Base-by-base conservation (phyloP, 1,140 invertebrate species). In the Hydropsyche tenuis region DNA sequence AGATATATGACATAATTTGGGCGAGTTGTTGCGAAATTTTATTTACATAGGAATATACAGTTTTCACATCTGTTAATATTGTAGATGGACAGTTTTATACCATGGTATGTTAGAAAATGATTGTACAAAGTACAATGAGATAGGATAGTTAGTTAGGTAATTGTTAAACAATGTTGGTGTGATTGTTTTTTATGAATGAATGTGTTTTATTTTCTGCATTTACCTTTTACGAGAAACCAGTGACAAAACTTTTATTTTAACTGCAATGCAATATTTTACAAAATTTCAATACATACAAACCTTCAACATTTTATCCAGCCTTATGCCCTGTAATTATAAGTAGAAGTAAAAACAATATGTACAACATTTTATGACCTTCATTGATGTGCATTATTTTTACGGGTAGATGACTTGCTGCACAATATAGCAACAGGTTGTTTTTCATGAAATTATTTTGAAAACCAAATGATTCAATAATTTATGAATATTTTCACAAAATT, bases 61-160 rank as follows among this genome's bases (percentile, higher is more conserved):
- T 75, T 75, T 75, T 77, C 76, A 77, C 69, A 64, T 77, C 73
- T 78, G 74, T 78, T 78, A 76, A 74, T 76, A 74, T 69, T 75
- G 73, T 78, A 78, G 76, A 78, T 78, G 77, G 77, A 75, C 77
- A 78, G 77, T 75, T 78, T 78, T 78, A 76, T 78, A 78, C 77
- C 72, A 73, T 74, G 74, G 77, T 75, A 78, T 76, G 77, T 78
- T 78, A 76, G 74, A 65, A 74, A 76, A 76, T 74, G 74, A 73
- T 78, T 78, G 77, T 78, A 78, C 77, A 72, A 78, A 78, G 77
- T 78, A 78, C 77, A 78, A 78, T 73, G 77, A 78, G 74, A 72
- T 78, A 78, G 74, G 76, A 56, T 77, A 78, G 74, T 78, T 78
- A 78, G 77, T 78, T 78, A 78, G 77, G 77, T 78, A 78, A 78